Conservation (phyloP, 2,113 vertebrate species). For the Delphinapterus leucas region DNA sequence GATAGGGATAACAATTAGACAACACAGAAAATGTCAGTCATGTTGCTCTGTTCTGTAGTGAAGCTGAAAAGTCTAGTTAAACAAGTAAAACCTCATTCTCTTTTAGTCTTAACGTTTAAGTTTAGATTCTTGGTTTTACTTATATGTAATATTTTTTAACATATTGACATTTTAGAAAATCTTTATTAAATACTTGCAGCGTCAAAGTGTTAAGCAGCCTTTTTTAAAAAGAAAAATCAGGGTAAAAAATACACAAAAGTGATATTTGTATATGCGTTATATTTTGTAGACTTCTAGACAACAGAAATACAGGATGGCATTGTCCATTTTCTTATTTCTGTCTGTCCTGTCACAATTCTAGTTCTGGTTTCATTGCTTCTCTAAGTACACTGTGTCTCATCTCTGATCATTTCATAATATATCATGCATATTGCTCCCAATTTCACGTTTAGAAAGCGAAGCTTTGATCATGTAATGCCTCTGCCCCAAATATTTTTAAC, state of each 20-base stretch:
- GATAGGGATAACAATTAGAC: neutral
- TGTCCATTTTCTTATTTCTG: neutral
- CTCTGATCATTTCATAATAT: neutral
- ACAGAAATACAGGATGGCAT: neutral
- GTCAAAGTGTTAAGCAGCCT: neutral
- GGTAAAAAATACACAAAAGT: neutral
- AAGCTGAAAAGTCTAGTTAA: conserved; percentile 2
- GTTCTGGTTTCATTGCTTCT: neutral
- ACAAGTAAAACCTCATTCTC: neutral
- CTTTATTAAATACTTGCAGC: neutral
- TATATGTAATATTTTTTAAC: neutral
- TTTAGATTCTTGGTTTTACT: conserved; percentile 7
- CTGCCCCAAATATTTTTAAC: neutral
- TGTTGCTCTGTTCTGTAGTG: neutral
- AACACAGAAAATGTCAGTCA: neutral
- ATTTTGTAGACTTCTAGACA: neutral
- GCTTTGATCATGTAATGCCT: neutral
- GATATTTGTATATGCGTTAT: neutral
- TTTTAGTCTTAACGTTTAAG: conserved; percentile 15
- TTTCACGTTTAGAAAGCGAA: neutral
- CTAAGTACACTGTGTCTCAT: neutral
- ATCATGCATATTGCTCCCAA: neutral
- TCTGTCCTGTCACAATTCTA: neutral
- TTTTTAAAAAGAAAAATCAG: neutral
- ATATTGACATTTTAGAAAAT: conserved; percentile 22